Conservation (phyloP, 2,797 vertebrate species). For the Forpus xanthops region DNA sequence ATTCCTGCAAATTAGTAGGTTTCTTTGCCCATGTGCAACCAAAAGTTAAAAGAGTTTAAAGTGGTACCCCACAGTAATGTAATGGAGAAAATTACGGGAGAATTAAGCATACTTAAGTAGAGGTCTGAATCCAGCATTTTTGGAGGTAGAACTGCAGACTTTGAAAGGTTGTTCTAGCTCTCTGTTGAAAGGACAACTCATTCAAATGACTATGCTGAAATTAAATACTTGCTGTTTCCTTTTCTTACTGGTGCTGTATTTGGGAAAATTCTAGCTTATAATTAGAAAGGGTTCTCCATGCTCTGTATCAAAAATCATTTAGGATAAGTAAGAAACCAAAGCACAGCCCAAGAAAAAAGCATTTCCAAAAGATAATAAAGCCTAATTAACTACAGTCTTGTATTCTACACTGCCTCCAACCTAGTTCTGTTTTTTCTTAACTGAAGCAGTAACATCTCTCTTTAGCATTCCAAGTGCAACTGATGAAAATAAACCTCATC, state of each 20-base stretch:
- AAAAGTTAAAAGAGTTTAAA: background rate
- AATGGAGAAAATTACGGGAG: background rate
- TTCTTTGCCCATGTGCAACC: rapidly evolving
- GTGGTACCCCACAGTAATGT: background rate
- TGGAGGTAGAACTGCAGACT: background rate
- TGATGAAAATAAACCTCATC: background rate
- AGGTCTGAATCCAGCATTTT: background rate
- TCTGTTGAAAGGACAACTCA: background rate
- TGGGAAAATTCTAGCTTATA: background rate
- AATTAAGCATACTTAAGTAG: background rate
- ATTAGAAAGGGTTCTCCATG: background rate
- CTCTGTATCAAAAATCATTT: background rate
- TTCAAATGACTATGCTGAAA: background rate
- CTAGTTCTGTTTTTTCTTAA: background rate
- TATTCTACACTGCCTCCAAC: background rate
- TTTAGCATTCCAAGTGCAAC: background rate
- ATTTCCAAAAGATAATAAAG: background rate
- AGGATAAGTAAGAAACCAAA: background rate
- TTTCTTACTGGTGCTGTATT: background rate
- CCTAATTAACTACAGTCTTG: background rate
- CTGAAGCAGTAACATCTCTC: background rate
- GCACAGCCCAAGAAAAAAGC: background rate
- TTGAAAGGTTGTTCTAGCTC: background rate
- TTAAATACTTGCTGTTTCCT: background rate
- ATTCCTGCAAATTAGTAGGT: background rate